Conservation (phyloP, 2,888 invertebrate genomes). For the Pseudoips prasinana region DNA sequence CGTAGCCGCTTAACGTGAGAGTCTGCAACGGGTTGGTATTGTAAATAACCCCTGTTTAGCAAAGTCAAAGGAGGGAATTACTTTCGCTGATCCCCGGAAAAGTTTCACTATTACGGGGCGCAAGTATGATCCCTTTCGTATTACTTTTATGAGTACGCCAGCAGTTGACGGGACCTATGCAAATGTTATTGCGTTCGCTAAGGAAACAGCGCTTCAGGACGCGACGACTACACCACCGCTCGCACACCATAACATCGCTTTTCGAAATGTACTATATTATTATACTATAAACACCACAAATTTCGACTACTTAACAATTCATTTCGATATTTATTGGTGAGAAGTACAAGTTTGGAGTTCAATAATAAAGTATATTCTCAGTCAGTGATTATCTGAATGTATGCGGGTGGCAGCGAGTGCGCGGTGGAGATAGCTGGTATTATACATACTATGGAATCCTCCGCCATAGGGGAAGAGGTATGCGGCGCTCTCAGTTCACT, state of each 20-base stretch:
- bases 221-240: constrained; percentile 7
- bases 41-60: constrained; percentile 52
- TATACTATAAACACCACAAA: no score
- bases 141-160: constrained; percentile 67
- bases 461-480: constrained; percentile 37
- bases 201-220: constrained; percentile 48
- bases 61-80: constrained; percentile 54
- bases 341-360: constrained; percentile 32
- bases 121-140: constrained; percentile 66
- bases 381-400: constrained; percentile 43
- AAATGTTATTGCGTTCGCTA: constrained; percentile 69
- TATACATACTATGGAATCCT: constrained; percentile 40
- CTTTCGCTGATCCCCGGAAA: constrained; percentile 59
- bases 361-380: constrained; percentile 40
- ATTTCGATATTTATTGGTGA: constrained; percentile 29
- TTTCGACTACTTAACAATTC: no score
- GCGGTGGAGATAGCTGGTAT: constrained; percentile 50
- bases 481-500: constrained; percentile 40
- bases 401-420: constrained; percentile 39
- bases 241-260: neutral
- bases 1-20: constrained; percentile 33
- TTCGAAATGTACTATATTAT: no score
- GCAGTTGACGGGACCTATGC: constrained; percentile 69
- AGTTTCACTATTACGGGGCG: constrained; percentile 63
- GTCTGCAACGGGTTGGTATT: constrained; percentile 41